Evolutionary conservation across 1,140 invertebrate genomes (phyloP).

Genomic region (Elysia chlorotica): DNA sequence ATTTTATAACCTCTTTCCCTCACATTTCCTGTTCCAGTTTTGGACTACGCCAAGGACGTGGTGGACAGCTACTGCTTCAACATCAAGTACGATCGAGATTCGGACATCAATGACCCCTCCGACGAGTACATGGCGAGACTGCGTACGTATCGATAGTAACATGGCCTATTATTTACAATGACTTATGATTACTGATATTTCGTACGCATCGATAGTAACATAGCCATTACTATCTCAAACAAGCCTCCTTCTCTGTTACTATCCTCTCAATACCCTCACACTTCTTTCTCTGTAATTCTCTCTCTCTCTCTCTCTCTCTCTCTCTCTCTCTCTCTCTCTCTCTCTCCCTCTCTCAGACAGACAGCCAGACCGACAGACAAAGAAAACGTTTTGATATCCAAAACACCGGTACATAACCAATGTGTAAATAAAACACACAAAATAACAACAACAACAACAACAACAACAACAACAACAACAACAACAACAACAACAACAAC

Average conservation of each 20-base stretch:
- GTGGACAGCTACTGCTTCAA: constrained; percentile 48
- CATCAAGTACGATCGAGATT: constrained; percentile 34
- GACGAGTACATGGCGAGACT: constrained; percentile 43
- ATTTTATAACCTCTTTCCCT: no score
- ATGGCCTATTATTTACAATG: no score
- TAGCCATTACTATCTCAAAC: background rate
- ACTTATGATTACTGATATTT: no score
- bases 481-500: no score
- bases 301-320: background rate
- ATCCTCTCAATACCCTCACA: background rate
- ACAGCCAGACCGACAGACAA: background rate
- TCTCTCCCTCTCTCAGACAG: background rate
- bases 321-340: background rate
- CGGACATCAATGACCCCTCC: constrained; percentile 14
- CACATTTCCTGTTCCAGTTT: constrained; percentile 37
- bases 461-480: no score
- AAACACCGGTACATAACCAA: background rate
- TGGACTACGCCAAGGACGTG: constrained; percentile 29
- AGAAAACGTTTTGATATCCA: background rate
- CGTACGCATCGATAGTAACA: no score
- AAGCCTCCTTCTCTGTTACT: background rate
- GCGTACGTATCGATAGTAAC: constrained; percentile 50
- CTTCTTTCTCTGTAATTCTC: no score
- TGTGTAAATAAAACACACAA: no score
- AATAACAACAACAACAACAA: no score